Conservation (phyloP, 2,888 invertebrate genomes). For the Graphium colonna region DNA sequence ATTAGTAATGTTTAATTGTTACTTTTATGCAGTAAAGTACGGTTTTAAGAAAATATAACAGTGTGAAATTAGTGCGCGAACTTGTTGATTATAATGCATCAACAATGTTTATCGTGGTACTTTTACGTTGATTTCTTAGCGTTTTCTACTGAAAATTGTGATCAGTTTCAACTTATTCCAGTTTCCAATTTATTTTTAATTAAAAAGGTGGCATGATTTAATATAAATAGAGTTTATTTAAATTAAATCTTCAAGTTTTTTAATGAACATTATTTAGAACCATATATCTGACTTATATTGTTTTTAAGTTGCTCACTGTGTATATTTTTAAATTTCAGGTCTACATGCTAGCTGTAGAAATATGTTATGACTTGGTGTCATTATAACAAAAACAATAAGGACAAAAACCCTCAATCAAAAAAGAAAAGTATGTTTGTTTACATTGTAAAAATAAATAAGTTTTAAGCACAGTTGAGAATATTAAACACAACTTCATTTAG, state of each 20-base stretch:
- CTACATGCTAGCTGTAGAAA: slow-evolving; percentile 49
- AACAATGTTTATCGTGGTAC: slow-evolving; percentile 66
- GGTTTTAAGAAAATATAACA: slow-evolving; percentile 35
- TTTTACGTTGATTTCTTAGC: slow-evolving; percentile 46
- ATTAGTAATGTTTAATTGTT: slow-evolving; percentile 25
- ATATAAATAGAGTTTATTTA: too few species aligned
- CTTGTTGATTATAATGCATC: slow-evolving; percentile 52
- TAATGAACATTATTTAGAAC: too few species aligned
- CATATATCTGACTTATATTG: slow-evolving; percentile 16
- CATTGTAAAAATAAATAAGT: neutral
- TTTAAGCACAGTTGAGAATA: slow-evolving; percentile 8
- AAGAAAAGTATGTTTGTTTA: slow-evolving; percentile 2
- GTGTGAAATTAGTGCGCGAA: slow-evolving; percentile 61
- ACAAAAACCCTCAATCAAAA: neutral
- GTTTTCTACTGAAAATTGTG: slow-evolving; percentile 41
- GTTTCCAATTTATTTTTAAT: neutral
- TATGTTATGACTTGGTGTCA: slow-evolving; percentile 46
- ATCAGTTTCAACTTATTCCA: slow-evolving; percentile 4
- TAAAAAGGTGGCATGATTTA: neutral
- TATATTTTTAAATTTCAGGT: slow-evolving; percentile 53
- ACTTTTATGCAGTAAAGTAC: slow-evolving; percentile 28
- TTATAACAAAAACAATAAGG: slow-evolving; percentile 36
- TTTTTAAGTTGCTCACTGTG: slow-evolving; percentile 40
- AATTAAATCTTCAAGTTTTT: too few species aligned
- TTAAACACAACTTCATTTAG: neutral